Evolutionary conservation across 2,797 vertebrate genomes (phyloP), one percentile per base, ranked within the genome.

Genomic region (Atherinosoma microstoma): DNA sequence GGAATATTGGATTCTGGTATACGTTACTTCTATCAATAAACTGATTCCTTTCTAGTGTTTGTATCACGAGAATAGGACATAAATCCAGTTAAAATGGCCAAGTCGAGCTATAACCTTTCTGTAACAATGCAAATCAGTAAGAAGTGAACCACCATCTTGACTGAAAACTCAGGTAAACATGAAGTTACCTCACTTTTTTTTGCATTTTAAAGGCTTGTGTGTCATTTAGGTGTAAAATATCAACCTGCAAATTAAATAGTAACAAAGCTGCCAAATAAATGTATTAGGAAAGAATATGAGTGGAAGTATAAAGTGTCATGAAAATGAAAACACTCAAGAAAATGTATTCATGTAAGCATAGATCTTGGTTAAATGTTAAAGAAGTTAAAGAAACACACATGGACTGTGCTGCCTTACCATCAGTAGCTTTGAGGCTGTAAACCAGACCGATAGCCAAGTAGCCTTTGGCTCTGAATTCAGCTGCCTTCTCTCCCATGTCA

Each of bases 381-480:
- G 11, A n/a, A 24, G 4, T 13, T 7, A 51, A 6, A 51, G 9
- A 36, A 40, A 16, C 29, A 15, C 49, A 42, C 16, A 51, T 42
- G 3, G 10, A 36, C n/a, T 58, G 29, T 20, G 15, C 40, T 53
- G 20, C 77, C 94, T 95, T 88, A 99, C 98, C 97, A 29, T 99
- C 97, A 15, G 97, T 98, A 74, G 98, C 98, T 89, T 98, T 98
- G 47, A 99, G 95, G 84, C 98, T 99, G 87, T 97, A 98, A 12
- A 97, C 96, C 70, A 99, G 91, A 76, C 98, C 98, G 30, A 97
- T 91, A 5, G 98, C 98, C 75, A 99, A 89, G 91, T 94, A 97
- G 78, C 98, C 97, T 94, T 99, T 99, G 86, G 97, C 96, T 92
- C 96, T 95, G 94, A 99, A 99, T 88, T 99, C 98, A 1, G 97